Evolutionary conservation across 2,888 invertebrate species (phyloP).

Genomic region (Neocrepidodera transversa): DNA sequence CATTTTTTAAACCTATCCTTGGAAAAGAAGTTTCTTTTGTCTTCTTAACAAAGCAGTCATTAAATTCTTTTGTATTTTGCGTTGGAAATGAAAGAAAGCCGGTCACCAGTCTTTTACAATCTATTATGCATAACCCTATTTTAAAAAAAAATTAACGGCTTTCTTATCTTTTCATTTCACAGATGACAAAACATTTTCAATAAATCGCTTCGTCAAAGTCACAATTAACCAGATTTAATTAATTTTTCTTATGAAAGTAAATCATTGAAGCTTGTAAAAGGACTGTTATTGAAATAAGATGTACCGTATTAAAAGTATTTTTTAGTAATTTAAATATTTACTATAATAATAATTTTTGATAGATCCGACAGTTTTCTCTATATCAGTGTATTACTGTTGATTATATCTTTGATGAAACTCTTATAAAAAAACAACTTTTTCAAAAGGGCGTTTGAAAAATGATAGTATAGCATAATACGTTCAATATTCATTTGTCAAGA

Average conservation of each 20-base stretch:
- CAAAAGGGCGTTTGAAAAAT: conserved; percentile 40
- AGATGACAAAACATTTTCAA: conserved; percentile 9
- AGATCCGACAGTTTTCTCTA: no score
- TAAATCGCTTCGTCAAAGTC: conserved; percentile 7
- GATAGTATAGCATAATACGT: conserved; percentile 44
- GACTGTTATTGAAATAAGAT: no score
- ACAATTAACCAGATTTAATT: background rate
- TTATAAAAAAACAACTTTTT: background rate
- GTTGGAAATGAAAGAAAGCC: background rate
- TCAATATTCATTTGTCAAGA: conserved; percentile 47
- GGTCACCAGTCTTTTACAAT: background rate
- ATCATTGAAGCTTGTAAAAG: no score
- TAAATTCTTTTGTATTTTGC: conserved; percentile 7
- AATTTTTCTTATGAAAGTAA: background rate
- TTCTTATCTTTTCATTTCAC: conserved; percentile 11
- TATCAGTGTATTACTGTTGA: no score
- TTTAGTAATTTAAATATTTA: no score
- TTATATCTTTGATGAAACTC: no score
- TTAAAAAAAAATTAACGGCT: conserved; percentile 5
- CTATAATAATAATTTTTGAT: no score
- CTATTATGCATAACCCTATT: conserved; percentile 10
- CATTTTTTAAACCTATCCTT: no score
- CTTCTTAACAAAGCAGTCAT: conserved; percentile 5
- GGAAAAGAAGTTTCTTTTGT: background rate
- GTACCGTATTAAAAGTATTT: no score